Evolutionary conservation across 2,797 vertebrate species (phyloP).

Genomic region (Sebastes kiyomatsui): DNA sequence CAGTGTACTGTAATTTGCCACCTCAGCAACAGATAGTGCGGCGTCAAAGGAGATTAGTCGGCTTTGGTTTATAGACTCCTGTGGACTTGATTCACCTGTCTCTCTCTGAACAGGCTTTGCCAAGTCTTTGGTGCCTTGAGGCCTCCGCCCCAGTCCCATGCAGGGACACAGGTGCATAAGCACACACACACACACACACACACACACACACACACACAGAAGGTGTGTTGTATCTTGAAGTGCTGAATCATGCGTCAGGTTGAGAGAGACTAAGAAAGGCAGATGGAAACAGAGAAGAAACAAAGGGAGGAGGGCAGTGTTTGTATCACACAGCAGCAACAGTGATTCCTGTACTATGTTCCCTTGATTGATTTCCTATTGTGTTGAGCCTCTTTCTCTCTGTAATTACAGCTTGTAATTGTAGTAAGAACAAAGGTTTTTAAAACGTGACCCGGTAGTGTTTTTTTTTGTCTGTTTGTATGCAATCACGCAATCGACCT

Average conservation of each 20-base stretch:
- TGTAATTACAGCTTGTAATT: slow-evolving; percentile 60
- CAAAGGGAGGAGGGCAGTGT: background rate
- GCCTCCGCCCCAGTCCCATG: slow-evolving; percentile 38
- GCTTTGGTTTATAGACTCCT: slow-evolving; percentile 54
- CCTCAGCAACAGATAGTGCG: slow-evolving; percentile 47
- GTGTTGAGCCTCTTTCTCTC: slow-evolving; percentile 11
- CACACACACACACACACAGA: slow-evolving; percentile 9
- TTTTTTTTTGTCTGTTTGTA: slow-evolving; percentile 1
- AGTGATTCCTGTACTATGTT: slow-evolving; percentile 17
- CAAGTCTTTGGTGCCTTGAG: slow-evolving; percentile 51
- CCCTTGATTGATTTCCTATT: slow-evolving; percentile 55
- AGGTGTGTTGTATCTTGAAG: slow-evolving; percentile 58
- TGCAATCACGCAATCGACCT: background rate
- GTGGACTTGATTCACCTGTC: slow-evolving; percentile 60
- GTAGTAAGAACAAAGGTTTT: slow-evolving; percentile 23
- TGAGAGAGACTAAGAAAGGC: slow-evolving; percentile 15
- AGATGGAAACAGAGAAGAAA: slow-evolving; percentile 5
- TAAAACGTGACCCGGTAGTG: background rate
- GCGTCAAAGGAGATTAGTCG: slow-evolving; percentile 63
- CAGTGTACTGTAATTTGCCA: slow-evolving; percentile 34
- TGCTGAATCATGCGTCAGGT: slow-evolving; percentile 54
- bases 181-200: slow-evolving; percentile 14
- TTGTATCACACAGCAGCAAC: slow-evolving; percentile 1
- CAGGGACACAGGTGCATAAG: slow-evolving; percentile 50
- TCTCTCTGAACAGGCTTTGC: slow-evolving; percentile 40